Base-by-base conservation (phyloP, 2,888 invertebrate species). In the Spilosoma lubricipeda region DNA sequence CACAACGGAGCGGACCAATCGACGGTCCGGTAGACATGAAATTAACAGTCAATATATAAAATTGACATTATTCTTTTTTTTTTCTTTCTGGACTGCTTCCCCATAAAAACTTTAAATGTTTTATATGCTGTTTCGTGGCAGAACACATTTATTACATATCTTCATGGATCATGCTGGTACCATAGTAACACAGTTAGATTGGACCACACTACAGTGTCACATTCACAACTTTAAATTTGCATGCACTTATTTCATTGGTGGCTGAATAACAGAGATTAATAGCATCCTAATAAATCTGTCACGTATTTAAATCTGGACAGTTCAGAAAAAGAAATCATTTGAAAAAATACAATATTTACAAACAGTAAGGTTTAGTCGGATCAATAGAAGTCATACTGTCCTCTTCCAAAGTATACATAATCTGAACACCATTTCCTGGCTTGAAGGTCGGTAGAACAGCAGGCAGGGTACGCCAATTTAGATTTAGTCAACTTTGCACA, bases 401-500 rank as follows among this genome's bases (percentile, higher is more conserved):
- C 94, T 72, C 92, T 90, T 0, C 97, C 97, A 77, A 96, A 97
- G 76, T 96, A 96, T 0, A 97, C 95, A 79, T 96, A 97, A 74
- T 96, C 96, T 0, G 93, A 93, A 77, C 97, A 97, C 96, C 97
- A 97, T 36, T 92, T 94, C 76, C 96, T 92, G 0, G 96, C 96
- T 30, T 96, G 92, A 4, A 97, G 92, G 78, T 96, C 96, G 0
- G 96, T 94, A 13, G 96, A 95, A 77, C 97, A 97, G 87, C 97
- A 97, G 67, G 96, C 96, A 0, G 96, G 96, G 78, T 96, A 96
- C 0, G 97, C 97, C 1, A 90, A 84, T 0, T 89, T 91, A 0
- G 97, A 96, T 81, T 96, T 97, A 0, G 97, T 97, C 2, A 96
- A 93, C 86, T 97, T 97, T 23, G 97, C 97, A 76, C 97, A 97